Base-by-base conservation (phyloP, 2,113 vertebrate genomes). In the Poeciliopsis retropinna region DNA sequence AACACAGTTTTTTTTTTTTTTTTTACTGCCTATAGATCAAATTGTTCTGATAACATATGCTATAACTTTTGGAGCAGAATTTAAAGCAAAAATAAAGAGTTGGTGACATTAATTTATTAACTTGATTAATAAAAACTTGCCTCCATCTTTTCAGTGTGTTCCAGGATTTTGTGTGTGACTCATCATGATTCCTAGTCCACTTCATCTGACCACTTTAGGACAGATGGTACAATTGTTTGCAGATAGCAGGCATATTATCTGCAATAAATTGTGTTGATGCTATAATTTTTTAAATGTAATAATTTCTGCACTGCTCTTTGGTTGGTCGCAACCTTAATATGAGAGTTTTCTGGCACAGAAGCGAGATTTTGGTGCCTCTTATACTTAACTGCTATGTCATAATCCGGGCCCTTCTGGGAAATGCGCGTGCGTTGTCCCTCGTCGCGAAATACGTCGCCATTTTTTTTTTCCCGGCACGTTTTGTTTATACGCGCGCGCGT, bases 161-260 rank as follows among this genome's bases (percentile, higher is more conserved):
- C 6, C 28, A 54, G 13, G 72, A 7, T 8, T 81, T 31, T 31
- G 3, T 76, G 15, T 81, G 71, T 79, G 68, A 88, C 76, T 78
- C 64, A 75, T 28, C 5, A 3, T 63, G 64, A 70, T 60, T 80
- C 25, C 27, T 30, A 60, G 28, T 3, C 4, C 25, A 27, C 78
- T 65, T 65, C 27, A 29, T 72, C 83, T 51, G 72, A 62, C 88
- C 70, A 73, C 31, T 70, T 11, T 13, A 66, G 62, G 73, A 80
- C 78, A 79, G 39, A 72, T 82, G 89, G 91, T 72, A 72, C 92
- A 93, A 93, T 62, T 79, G 85, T 93, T 92, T 92, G 85, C 86
- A 72, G 70, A 85, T 5, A 8, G 32, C n/a, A 75, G 75, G 87
- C 74, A 81, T 82, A 79, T 88, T 84, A 72, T 68, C 27, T 30